A percentile compares a stretch with the other conserved stretches of the same genome.
phyloP scores from a whole-genome alignment of 2,113 vertebrate species.

The Anthoscopus minutus region DNA sequence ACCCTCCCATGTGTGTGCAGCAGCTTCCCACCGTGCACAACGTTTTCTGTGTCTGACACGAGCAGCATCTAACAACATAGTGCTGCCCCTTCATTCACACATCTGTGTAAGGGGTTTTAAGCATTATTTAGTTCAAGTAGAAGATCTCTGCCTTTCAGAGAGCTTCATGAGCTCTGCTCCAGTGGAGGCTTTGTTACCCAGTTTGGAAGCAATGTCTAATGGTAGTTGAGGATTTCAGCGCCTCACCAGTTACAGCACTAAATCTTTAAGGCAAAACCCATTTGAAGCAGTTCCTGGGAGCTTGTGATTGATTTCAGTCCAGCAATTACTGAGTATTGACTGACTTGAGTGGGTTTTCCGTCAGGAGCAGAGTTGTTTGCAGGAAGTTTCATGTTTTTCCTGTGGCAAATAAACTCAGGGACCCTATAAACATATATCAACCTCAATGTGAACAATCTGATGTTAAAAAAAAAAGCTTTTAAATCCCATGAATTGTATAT shows the following conservation, averaged over 20 bases:
- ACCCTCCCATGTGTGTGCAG: not conserved
- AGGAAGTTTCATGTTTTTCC: not conserved
- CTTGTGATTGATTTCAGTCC: not conserved
- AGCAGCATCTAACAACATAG: not conserved
- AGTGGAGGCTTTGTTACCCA: not conserved
- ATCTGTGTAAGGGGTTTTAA: not conserved
- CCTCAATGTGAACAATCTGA: not conserved
- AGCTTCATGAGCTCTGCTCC: not conserved
- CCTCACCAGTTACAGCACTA: not conserved
- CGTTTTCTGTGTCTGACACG: not conserved
- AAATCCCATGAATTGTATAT: not conserved
- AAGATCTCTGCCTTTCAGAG: not conserved
- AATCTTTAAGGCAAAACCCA: not conserved
- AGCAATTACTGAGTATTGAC: not conserved
- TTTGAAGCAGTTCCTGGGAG: not conserved
- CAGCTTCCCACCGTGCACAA: not conserved
- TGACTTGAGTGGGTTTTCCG: rapidly evolving
- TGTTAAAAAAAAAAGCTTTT: not conserved
- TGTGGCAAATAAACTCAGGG: not conserved
- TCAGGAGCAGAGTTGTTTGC: not conserved
- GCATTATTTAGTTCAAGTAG: not conserved
- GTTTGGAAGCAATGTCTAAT: not conserved
- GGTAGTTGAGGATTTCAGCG: not conserved
- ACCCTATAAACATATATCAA: not conserved
- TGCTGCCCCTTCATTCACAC: not conserved